Evolutionary conservation across 2,797 vertebrate species (phyloP).

Genomic region (Clarias fuscus): DNA sequence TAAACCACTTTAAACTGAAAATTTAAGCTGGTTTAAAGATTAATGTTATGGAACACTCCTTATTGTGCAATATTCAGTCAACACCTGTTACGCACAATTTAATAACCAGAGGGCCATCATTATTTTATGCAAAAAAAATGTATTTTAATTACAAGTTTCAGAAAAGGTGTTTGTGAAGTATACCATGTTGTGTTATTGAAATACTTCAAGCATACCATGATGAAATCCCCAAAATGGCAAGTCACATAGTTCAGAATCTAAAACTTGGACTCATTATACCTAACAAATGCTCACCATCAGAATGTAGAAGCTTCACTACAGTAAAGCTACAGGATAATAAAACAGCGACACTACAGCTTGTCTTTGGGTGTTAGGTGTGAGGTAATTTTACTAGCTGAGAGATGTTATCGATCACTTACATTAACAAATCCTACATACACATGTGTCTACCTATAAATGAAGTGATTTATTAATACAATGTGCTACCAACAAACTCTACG

Average conservation of each 20-base stretch:
- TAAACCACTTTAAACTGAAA: neutral
- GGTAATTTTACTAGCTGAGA: neutral
- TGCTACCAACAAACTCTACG: neutral
- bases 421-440: no score
- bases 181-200: neutral
- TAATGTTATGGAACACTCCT: neutral
- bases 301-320: neutral
- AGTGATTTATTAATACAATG: constrained; percentile 1
- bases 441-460: no score
- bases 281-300: neutral
- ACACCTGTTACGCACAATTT: neutral
- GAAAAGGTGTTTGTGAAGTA: neutral
- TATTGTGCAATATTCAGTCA: neutral
- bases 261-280: neutral
- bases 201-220: neutral
- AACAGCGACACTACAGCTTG: neutral
- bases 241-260: neutral
- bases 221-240: neutral
- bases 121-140: neutral
- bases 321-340: neutral
- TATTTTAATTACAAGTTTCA: neutral
- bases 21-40: neutral
- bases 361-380: no score
- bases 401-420: neutral
- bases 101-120: neutral